phyloP scores from a whole-genome alignment of 2,113 vertebrate species.

The Alethe castanea region DNA sequence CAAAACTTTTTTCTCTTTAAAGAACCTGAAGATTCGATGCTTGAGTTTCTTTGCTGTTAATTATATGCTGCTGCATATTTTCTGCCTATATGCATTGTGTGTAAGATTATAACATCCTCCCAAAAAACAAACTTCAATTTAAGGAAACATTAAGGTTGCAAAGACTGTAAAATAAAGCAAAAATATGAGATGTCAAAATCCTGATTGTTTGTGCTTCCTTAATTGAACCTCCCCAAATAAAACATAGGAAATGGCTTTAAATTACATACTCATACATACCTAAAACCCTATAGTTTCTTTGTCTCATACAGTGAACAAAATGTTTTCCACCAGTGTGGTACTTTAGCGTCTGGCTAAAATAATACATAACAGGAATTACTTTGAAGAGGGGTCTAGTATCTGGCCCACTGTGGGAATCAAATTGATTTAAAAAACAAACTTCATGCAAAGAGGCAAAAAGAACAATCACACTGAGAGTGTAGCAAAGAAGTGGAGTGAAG shows the following conservation, averaged over 20 bases:
- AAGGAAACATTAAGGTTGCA: not conserved
- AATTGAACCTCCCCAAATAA: not conserved
- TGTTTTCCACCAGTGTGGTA: not conserved
- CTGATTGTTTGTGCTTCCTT: not conserved
- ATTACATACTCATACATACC: not conserved
- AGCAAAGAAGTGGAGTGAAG: not conserved
- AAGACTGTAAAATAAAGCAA: not conserved
- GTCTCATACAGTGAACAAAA: not conserved
- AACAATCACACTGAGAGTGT: not conserved
- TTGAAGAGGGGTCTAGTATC: not conserved
- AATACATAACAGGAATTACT: not conserved
- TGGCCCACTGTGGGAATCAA: not conserved
- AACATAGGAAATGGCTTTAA: not conserved
- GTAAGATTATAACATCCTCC: not conserved
- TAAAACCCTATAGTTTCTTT: not conserved
- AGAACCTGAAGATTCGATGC: not conserved
- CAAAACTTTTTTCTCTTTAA: conserved; percentile 36
- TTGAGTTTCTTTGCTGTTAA: not conserved
- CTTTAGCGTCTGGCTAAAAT: not conserved
- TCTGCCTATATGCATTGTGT: not conserved
- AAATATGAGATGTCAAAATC: not conserved
- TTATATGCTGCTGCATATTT: not conserved
- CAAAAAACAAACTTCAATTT: not conserved
- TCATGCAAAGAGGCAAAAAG: not conserved
- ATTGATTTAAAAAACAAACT: not conserved